A percentile compares a stretch with the other conserved stretches of the same genome.
Conservation (phyloP, 2,888 invertebrate species). For the Abrostola tripartita region DNA sequence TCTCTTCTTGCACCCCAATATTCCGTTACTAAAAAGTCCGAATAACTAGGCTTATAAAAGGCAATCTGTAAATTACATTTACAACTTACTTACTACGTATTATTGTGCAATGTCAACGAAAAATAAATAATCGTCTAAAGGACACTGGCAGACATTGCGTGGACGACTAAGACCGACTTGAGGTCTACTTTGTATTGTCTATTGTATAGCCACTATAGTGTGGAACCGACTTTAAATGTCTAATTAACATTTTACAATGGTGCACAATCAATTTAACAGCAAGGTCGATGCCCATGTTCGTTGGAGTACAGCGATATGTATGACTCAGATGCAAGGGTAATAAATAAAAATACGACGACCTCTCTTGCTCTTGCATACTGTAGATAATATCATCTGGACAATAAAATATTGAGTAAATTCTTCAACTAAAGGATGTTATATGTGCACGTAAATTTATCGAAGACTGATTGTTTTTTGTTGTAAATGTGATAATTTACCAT, state of each 20-base stretch:
- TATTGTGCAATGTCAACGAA: too few relatives aligned
- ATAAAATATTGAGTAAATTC: slow-evolving; percentile 25
- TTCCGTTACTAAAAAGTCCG: too few relatives aligned
- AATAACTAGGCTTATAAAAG: too few relatives aligned
- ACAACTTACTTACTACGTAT: too few relatives aligned
- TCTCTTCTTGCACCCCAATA: too few relatives aligned
- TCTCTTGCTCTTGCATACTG: slow-evolving; percentile 25
- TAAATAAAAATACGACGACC: slow-evolving; percentile 30
- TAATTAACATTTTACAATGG: slow-evolving; percentile 60
- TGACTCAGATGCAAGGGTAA: slow-evolving; percentile 48
- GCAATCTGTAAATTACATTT: too few relatives aligned
- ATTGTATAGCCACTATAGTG: slow-evolving; percentile 14
- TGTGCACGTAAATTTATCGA: slow-evolving; percentile 2
- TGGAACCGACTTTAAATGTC: slow-evolving; percentile 32
- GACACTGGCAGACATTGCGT: too few relatives aligned
- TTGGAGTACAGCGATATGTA: slow-evolving; percentile 50
- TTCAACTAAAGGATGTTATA: neutral
- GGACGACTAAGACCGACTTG: neutral
- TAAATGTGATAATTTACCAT: too few relatives aligned
- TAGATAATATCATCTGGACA: slow-evolving; percentile 41
- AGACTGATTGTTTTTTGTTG: too few relatives aligned
- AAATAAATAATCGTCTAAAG: too few relatives aligned
- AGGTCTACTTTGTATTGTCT: neutral
- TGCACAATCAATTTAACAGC: slow-evolving; percentile 53
- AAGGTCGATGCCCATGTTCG: slow-evolving; percentile 65